Percentiles rank a stretch among this genome's conserved stretches.
phyloP scores from a whole-genome alignment of 2,113 vertebrate genomes.

The Neodon shergylaensis region DNA sequence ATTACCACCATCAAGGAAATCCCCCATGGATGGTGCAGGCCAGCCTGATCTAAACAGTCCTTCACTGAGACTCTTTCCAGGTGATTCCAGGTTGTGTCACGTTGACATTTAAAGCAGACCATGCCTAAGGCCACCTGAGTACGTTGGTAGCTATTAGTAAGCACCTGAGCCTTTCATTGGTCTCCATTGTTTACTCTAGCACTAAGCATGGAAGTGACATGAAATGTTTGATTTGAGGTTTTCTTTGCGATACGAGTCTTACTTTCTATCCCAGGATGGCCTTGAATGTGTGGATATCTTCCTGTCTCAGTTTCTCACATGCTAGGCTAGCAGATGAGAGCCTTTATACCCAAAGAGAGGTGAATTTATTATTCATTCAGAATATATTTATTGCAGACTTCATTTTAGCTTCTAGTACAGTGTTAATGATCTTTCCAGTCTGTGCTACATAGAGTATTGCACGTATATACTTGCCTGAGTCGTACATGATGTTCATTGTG shows the following conservation, averaged over 20 bases:
- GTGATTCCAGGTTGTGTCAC: neutral
- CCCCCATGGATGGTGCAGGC: neutral
- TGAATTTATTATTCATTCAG: neutral
- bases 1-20: neutral
- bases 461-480: neutral
- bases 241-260: neutral
- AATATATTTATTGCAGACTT: neutral
- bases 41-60: neutral
- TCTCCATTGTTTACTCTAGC: neutral
- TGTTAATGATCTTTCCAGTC: neutral
- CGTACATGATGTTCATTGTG: accelerated
- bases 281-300: neutral
- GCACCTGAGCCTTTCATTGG: neutral
- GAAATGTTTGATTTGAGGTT: neutral
- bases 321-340: neutral
- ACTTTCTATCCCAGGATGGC: neutral
- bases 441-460: neutral
- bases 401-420: neutral
- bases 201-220: neutral
- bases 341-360: neutral
- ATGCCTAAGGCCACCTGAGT: accelerated
- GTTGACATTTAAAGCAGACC: neutral
- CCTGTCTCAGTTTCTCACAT: neutral
- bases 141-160: neutral
- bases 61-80: neutral